These are phyloP conservation scores for Eupithecia subfuscata DNA, from an alignment of 2,888 invertebrate genomes.

Conservation along the genomic window DNA sequence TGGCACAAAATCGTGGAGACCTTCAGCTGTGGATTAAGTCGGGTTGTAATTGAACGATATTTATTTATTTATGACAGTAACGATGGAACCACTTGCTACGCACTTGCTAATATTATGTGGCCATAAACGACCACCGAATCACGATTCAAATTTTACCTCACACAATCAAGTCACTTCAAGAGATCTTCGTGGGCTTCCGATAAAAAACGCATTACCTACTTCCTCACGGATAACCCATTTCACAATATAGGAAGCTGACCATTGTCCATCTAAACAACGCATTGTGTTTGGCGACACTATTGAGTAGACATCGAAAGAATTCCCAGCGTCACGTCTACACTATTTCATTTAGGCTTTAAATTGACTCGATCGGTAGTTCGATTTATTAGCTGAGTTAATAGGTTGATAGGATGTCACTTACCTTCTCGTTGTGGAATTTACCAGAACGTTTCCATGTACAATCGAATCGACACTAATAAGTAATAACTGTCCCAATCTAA, in stretches of 20 bases:
- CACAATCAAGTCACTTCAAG: background rate
- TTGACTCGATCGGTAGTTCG: slow-evolving; percentile 37
- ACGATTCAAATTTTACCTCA: background rate
- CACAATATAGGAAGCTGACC: slow-evolving; percentile 39
- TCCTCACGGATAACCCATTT: background rate
- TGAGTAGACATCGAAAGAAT: slow-evolving; percentile 44
- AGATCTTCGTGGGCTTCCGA: background rate
- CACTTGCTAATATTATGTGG: background rate
- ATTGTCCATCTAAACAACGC: slow-evolving; percentile 52
- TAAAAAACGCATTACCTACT: background rate
- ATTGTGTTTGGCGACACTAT: slow-evolving; percentile 17
- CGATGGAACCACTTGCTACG: background rate
- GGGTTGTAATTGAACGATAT: background rate
- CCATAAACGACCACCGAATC: background rate
- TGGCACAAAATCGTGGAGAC: background rate
- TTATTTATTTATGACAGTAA: background rate
- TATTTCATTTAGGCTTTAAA: slow-evolving; percentile 51
- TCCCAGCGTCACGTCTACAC: slow-evolving; percentile 53
- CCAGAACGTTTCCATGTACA: background rate
- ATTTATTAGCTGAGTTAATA: background rate
- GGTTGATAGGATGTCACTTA: slow-evolving; percentile 1
- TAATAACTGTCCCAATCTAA: background rate
- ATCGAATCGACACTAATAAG: background rate
- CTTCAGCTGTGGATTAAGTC: background rate
- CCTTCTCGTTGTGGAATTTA: slow-evolving; percentile 7